Evolutionary conservation across 2,888 invertebrate genomes (phyloP), one percentile per base, ranked within the genome.

Genomic region (Fissipunctia ypsillon): DNA sequence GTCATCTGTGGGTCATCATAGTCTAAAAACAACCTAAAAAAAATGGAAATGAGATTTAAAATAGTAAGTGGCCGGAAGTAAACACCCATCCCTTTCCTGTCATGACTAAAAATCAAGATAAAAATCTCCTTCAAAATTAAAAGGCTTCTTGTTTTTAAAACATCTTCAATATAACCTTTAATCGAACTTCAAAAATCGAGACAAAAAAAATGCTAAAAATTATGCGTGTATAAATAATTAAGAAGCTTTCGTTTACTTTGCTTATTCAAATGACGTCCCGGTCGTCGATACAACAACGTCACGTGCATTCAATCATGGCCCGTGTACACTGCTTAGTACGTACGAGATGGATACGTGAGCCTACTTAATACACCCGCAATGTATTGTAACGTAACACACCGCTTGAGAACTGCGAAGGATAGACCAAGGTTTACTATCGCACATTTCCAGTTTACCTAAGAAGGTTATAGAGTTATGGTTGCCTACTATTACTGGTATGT

Each of bases 221-320:
- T 87, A 81, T 84, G 82, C 70, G 74, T 80, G 79, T 88, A 80
- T 83, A 81, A 84, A 81, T 83, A n/a, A n/a, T n/a, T n/a, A 81
- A 85, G 84, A 76, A 74, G 80, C 79, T 88, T 88, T 86, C 88
- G 85, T 88, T 90, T 88, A 86, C 85, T 88, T 89, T 89, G 80
- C 85, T 79, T 87, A 90, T 90, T 90, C 87, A 90, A 89, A 90
- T 87, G 89, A 88, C 85, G 56, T 66, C 43, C 54, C 52, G 5
- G 28, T n/a, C 43, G 54, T 54, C 22, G 19, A 43, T 82, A 75
- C 78, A 79, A 75, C 78, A 79, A 76, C 68, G 70, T 72, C 76
- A 73, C 77, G 73, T 85, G 77, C 66, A 73, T 84, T 81, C 68
- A 79, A 76, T 70, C 48, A 70, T 45, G 7, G 38, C 65, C 28